These are phyloP conservation scores for Pseudanteris insignis DNA, from an alignment of 2,888 invertebrate species.

Conservation along the genomic window DNA sequence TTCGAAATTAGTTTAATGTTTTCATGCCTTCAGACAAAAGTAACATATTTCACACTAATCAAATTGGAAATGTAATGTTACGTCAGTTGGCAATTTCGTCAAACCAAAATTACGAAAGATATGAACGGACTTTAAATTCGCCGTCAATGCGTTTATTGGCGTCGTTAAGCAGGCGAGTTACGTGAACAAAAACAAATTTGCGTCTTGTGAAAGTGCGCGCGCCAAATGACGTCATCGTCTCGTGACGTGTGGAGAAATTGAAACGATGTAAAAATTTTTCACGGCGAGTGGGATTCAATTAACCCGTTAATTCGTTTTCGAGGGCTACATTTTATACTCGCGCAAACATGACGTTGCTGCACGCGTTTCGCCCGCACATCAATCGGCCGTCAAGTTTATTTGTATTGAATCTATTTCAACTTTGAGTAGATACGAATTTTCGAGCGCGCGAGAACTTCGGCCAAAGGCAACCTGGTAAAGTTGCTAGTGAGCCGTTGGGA, in stretches of 20 bases:
- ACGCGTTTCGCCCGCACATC: neutral
- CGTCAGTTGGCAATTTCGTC: no score
- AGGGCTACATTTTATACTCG: neutral
- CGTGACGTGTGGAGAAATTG: neutral
- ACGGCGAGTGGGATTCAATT: neutral
- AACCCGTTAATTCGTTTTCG: slow-evolving; percentile 1
- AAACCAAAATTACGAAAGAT: no score
- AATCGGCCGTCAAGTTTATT: slow-evolving; percentile 6
- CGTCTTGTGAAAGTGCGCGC: no score
- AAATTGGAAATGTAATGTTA: no score
- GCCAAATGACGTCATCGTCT: neutral
- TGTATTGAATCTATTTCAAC: slow-evolving; percentile 26
- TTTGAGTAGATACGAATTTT: slow-evolving; percentile 17
- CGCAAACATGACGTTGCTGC: neutral
- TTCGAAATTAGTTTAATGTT: no score
- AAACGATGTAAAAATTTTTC: slow-evolving; percentile 10
- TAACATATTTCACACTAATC: no score
- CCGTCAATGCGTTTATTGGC: no score
- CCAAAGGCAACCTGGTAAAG: slow-evolving; percentile 31
- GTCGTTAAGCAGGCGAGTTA: no score
- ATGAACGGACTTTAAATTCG: no score
- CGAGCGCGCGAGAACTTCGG: slow-evolving; percentile 22
- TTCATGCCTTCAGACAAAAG: no score
- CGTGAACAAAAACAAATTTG: no score
- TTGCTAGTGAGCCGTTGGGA: slow-evolving; percentile 16